These are phyloP conservation scores for Lasaia peninsularis DNA, from an alignment of 1,140 invertebrate genomes.

Conservation along the genomic window DNA sequence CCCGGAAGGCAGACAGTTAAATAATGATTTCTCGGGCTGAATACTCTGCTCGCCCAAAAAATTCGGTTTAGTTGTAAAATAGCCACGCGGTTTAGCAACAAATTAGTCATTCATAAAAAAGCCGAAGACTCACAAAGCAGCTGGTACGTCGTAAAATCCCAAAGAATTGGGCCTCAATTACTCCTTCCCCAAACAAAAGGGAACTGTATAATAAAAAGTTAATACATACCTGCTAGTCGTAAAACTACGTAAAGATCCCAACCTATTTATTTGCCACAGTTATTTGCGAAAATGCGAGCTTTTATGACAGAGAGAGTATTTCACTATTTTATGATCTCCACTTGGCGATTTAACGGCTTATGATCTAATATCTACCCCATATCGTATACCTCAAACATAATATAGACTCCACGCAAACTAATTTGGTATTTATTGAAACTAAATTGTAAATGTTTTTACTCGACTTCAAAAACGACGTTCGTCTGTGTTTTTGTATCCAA, in stretches of 20 bases:
- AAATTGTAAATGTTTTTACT: too few relatives aligned
- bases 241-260: conserved; percentile 5
- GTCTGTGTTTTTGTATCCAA: too few relatives aligned
- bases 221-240: neutral
- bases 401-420: neutral
- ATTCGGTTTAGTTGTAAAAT: too few relatives aligned
- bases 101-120: too few relatives aligned
- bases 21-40: too few relatives aligned
- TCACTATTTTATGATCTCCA: conserved; percentile 35
- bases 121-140: too few relatives aligned
- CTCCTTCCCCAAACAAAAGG: conserved; percentile 1
- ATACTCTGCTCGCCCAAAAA: too few relatives aligned
- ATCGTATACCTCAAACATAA: conserved; percentile 16
- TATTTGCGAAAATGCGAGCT: conserved; percentile 34
- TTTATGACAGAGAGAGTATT: conserved; percentile 38
- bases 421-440: neutral
- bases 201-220: neutral
- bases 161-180: neutral
- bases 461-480: too few relatives aligned
- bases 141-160: too few relatives aligned
- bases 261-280: conserved; percentile 31
- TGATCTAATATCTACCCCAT: conserved; percentile 25
- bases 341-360: conserved; percentile 33
- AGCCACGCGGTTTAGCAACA: too few relatives aligned
- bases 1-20: too few relatives aligned